Base-by-base conservation (phyloP, 2,888 invertebrate genomes). In the Tipula lateralis region DNA sequence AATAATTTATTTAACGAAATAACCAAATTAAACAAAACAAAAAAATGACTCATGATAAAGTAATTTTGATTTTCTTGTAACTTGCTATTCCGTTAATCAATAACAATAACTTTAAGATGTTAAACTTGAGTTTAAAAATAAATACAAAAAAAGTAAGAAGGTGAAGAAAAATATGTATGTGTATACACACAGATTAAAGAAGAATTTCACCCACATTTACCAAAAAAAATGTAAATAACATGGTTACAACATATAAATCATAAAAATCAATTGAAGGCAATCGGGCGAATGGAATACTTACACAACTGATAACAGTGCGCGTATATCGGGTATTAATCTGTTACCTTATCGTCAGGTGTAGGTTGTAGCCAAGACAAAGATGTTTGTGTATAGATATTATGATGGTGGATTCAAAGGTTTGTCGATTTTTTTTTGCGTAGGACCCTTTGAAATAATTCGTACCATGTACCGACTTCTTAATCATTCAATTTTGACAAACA, bases 11-110 rank as follows among this genome's bases (percentile, higher is more conserved):
- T 66, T 66, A 24, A 66, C 66, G 66, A 66, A 66, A 66, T 66
- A 66, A 66, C 66, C 66, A 66, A 66, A 66, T 66, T 66, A 66
- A 6, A 44, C n/a, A 44, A n/a, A 44, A 44, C n/a, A 50, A 19
- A 66, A 66, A 12, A 24, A 66, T 66, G 66, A 66, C 66, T 66
- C 66, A 66, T 66, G 66, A 66, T 66, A 66, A 66, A 66, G 66
- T 66, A 66, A 66, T 66, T 66, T 66, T 24, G 19, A 24, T 66
- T 66, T 66, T 66, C 66, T 66, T 66, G 66, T 66, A 66, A 66
- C 66, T 66, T 66, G 66, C 66, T 66, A 66, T 66, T 66, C 66
- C 66, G 66, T 66, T 66, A 66, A 66, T 66, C 66, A 66, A 66
- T 66, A 66, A 66, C 24, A 66, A 66, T 66, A 66, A 66, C 66